These are phyloP conservation scores for Heliothis virescens DNA, from an alignment of 1,140 invertebrate species.

Conservation along the genomic window DNA sequence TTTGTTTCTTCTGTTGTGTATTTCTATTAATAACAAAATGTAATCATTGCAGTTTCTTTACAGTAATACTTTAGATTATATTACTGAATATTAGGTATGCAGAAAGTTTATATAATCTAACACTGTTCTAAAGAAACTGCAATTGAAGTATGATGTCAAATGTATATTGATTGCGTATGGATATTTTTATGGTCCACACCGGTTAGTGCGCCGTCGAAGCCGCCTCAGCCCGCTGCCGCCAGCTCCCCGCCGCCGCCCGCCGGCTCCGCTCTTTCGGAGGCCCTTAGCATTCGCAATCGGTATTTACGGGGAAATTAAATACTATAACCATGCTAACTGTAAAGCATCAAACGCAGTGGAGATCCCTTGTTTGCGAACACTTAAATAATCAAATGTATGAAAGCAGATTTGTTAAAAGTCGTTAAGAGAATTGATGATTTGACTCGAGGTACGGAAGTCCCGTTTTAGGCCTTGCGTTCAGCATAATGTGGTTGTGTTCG, in stretches of 20 bases:
- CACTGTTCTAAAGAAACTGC: slow-evolving; percentile 78
- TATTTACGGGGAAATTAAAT: slow-evolving; percentile 85
- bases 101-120: slow-evolving; percentile 28
- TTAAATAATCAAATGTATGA: slow-evolving; percentile 44
- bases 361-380: slow-evolving; percentile 57
- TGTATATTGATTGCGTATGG: slow-evolving; percentile 87
- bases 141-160: slow-evolving; percentile 81
- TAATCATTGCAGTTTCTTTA: slow-evolving; percentile 86
- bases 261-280: slow-evolving; percentile 78
- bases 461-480: slow-evolving; percentile 80
- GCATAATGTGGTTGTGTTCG: slow-evolving; percentile 85
- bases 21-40: slow-evolving; percentile 70
- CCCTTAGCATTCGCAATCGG: slow-evolving; percentile 84
- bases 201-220: slow-evolving; percentile 82
- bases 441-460: slow-evolving; percentile 82
- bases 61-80: slow-evolving; percentile 45
- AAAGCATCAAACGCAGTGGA: slow-evolving; percentile 61
- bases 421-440: slow-evolving; percentile 72
- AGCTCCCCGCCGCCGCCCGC: slow-evolving; percentile 73
- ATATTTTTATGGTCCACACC: slow-evolving; percentile 86
- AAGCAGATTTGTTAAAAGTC: slow-evolving; percentile 59
- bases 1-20: slow-evolving; percentile 54
- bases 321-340: slow-evolving; percentile 79
- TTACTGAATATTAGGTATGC: slow-evolving; percentile 10
- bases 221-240: slow-evolving; percentile 75